A percentile compares a stretch with the other conserved stretches of the same genome.
phyloP scores from a whole-genome alignment of 1,140 invertebrate genomes.

The Aphis gossypii region DNA sequence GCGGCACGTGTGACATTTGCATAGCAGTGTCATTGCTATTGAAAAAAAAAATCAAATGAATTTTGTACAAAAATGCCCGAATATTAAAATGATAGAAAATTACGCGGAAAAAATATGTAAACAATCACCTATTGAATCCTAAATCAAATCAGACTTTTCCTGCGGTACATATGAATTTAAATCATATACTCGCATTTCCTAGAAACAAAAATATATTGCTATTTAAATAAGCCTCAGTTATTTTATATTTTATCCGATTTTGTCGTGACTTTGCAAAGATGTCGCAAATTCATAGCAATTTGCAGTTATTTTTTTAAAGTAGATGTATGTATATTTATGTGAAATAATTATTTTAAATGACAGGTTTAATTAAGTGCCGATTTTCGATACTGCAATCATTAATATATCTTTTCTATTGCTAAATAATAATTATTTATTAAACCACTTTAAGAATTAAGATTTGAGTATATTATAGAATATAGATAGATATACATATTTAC shows the following conservation, averaged over 20 bases:
- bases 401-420: neutral
- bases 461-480: too few relatives aligned
- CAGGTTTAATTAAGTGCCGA: neutral
- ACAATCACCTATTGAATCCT: neutral
- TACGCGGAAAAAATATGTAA: neutral
- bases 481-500: too few relatives aligned
- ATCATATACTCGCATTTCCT: neutral
- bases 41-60: conserved; percentile 1
- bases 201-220: neutral
- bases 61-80: neutral
- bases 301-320: neutral
- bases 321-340: neutral
- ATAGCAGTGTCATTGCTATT: neutral
- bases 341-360: neutral
- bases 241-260: neutral
- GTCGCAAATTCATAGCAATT: neutral
- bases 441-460: too few relatives aligned
- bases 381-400: neutral
- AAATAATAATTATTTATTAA: neutral
- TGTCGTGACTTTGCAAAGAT: neutral
- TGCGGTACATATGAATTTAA: neutral
- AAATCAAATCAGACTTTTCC: neutral
- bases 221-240: neutral
- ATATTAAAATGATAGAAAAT: neutral
- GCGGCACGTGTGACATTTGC: neutral